A percentile compares a stretch with the other conserved stretches of the same genome.
phyloP scores from a whole-genome alignment of 2,888 invertebrate genomes.

The Opisthograptis luteolata region DNA sequence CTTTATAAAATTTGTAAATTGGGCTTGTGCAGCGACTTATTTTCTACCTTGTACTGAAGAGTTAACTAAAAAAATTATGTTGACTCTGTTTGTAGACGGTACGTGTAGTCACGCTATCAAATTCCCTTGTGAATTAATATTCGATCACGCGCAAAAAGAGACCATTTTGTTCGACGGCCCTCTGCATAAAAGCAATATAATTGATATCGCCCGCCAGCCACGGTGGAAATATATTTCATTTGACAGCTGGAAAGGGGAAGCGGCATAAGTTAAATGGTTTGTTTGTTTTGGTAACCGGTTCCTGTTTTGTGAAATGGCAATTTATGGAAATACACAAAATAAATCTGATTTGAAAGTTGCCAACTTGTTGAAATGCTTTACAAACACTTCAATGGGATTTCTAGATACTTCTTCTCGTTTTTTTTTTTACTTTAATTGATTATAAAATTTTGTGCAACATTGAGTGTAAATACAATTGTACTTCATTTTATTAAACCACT shows the following conservation, averaged over 20 bases:
- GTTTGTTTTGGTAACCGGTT: slow-evolving; percentile 7
- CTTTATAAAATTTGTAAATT: too few relatives aligned
- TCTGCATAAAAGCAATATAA: slow-evolving; percentile 33
- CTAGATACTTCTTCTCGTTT: too few relatives aligned
- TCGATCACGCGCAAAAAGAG: slow-evolving; percentile 27
- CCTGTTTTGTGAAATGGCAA: neutral
- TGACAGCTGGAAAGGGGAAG: slow-evolving; percentile 12
- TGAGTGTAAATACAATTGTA: too few relatives aligned
- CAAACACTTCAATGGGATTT: neutral
- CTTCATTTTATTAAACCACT: too few relatives aligned
- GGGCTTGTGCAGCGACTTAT: too few relatives aligned
- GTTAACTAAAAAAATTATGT: too few relatives aligned
- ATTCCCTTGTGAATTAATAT: slow-evolving; percentile 20
- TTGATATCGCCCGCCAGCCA: slow-evolving; percentile 28
- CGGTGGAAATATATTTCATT: slow-evolving; percentile 19
- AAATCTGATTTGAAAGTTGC: too few relatives aligned
- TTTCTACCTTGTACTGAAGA: too few relatives aligned
- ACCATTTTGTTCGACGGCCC: slow-evolving; percentile 26
- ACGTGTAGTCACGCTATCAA: neutral
- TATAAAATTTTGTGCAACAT: too few relatives aligned
- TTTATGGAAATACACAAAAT: neutral
- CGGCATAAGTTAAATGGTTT: slow-evolving; percentile 16
- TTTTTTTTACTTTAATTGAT: too few relatives aligned
- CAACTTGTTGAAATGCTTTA: neutral
- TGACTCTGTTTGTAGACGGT: too few relatives aligned